Evolutionary conservation across 1,140 invertebrate species (phyloP), one percentile per base, ranked within the genome.

Genomic region (Teleopsis dalmanni): DNA sequence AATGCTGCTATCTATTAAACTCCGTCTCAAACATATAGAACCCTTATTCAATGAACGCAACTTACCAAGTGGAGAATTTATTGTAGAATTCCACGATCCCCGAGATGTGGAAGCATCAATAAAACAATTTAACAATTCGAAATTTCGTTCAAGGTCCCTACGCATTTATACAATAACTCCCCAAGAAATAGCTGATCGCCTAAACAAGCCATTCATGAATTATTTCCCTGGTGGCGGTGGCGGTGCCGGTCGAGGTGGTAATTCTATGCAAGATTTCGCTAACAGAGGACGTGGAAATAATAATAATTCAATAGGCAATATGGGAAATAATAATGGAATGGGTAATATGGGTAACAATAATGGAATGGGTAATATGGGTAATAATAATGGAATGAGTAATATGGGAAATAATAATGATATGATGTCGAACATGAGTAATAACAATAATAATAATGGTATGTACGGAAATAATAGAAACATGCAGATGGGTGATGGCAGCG

Each of bases 31-130:
- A 22, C 79, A 84, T 49, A 87, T 92, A 49, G 85, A 91, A 58
- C 79, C 91, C 48, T 76, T 92, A 67, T 72, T 82, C 11, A 85
- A 83, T 53, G 68, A 79, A 7, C 75, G 75, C 35, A 80, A 83
- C 3, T 75, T 80, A 50, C 84, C 86, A 1, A 80, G 81, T 1
- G 90, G 91, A 1, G 84, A 91, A 54, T 90, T 87, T 29, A 91
- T 88, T 62, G 88, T 90, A 55, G 89, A 94, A 62, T 94, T 95
- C 62, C 71, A 75, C 9, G 78, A 76, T 13, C 50, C 71, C 0
- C 76, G 80, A 23, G 85, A 92, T 57, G 86, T 86, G 2, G 71
- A 78, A 9, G 72, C 75, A 45, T 90, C 88, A 0, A 65, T 81
- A 0, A 71, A 76, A 0, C 55, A 57, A 22, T 67, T 67, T 41